phyloP scores from a whole-genome alignment of 1,140 invertebrate genomes.

The Apis dorsata region DNA sequence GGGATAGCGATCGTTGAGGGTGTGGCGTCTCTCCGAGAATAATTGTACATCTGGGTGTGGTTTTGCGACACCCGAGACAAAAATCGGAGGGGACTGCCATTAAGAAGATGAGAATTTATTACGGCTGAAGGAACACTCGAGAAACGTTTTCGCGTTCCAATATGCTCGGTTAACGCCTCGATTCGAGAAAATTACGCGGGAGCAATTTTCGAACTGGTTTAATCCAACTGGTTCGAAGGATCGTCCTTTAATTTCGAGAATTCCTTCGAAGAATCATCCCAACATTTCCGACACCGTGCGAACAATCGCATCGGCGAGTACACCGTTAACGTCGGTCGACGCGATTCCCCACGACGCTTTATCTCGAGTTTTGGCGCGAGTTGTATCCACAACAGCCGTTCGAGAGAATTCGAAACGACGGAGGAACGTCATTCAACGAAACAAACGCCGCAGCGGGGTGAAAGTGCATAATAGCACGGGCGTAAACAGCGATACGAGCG shows the following conservation, averaged over 20 bases:
- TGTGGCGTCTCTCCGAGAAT: slow-evolving; percentile 37
- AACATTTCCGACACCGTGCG: background rate
- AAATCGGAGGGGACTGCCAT: slow-evolving; percentile 52
- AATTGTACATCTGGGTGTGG: slow-evolving; percentile 36
- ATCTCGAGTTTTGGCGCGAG: too few species aligned
- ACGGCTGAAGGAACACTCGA: background rate
- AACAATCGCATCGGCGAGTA: too few species aligned
- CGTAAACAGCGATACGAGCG: too few species aligned
- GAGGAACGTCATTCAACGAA: too few species aligned
- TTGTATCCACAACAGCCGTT: too few species aligned
- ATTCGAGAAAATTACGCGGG: background rate
- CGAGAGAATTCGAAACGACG: too few species aligned
- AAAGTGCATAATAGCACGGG: background rate
- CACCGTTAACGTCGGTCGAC: too few species aligned
- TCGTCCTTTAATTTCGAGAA: background rate
- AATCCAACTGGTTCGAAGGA: background rate
- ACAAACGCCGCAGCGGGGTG: background rate
- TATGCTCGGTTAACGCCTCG: background rate
- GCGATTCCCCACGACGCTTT: too few species aligned
- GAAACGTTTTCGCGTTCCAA: background rate
- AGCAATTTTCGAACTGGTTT: background rate
- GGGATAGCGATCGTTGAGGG: slow-evolving; percentile 42
- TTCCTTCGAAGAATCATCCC: background rate
- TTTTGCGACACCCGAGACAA: slow-evolving; percentile 56
- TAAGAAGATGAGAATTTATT: slow-evolving; percentile 61